A percentile compares a stretch with the other conserved stretches of the same genome.
These are phyloP conservation scores for Hemicordylus capensis DNA, from an alignment of 2,113 vertebrate species.

Conservation along the genomic window DNA sequence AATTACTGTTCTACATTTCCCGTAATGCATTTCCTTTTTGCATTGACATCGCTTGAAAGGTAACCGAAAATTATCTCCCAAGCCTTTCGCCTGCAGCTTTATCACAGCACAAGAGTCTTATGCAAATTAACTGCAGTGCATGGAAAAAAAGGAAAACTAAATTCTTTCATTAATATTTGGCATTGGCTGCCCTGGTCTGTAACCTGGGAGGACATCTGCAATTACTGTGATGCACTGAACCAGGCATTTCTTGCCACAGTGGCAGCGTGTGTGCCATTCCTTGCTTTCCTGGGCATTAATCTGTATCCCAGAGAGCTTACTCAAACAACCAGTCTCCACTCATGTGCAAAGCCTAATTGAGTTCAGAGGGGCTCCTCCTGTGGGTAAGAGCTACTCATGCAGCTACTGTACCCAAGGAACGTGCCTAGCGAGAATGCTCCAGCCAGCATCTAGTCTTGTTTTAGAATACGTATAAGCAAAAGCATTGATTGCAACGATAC, in stretches of 20 bases:
- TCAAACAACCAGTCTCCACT: conserved; percentile 8
- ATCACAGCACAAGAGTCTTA: not conserved
- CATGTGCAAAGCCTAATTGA: conserved; percentile 35
- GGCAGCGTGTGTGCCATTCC: not conserved
- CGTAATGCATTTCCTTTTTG: conserved; percentile 23
- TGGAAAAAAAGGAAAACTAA: not conserved
- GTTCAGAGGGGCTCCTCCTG: not conserved
- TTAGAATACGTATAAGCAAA: conserved; percentile 27
- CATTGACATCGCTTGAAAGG: conserved; percentile 44
- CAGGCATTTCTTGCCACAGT: conserved; percentile 4
- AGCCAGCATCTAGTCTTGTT: not conserved
- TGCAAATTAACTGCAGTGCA: not conserved
- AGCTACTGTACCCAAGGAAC: not conserved
- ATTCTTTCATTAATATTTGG: conserved; percentile 33
- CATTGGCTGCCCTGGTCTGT: conserved; percentile 31
- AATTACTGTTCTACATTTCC: conserved; percentile 51
- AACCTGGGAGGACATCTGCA: conserved; percentile 13
- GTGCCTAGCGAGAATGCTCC: conserved; percentile 6
- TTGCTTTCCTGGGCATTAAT: conserved; percentile 33
- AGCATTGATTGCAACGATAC: conserved; percentile 43
- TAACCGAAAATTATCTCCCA: conserved; percentile 39
- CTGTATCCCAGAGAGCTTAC: not conserved
- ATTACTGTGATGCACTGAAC: conserved; percentile 13
- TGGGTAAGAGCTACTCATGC: not conserved
- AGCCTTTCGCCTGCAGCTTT: not conserved